phyloP scores from a whole-genome alignment of 2,797 vertebrate genomes.

The Scolopax bukidnonensis region DNA sequence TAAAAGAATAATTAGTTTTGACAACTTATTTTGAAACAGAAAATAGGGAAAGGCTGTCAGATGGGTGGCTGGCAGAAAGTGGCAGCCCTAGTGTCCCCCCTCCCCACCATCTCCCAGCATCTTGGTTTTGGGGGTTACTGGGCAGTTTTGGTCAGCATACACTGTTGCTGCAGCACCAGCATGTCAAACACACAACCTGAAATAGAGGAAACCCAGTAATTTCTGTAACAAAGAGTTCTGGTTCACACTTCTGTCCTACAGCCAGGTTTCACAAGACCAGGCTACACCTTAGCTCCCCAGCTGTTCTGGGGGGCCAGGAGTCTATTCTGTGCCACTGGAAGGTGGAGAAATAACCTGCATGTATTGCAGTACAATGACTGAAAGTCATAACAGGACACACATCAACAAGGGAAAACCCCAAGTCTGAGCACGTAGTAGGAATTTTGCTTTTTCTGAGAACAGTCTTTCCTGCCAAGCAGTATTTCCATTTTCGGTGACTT shows the following conservation, averaged over 20 bases:
- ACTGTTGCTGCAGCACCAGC: neutral
- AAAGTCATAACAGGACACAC: neutral
- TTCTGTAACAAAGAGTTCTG: neutral
- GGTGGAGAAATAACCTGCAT: neutral
- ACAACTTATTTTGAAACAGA: neutral
- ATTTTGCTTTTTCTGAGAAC: neutral
- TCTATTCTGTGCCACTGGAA: neutral
- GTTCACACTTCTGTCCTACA: neutral
- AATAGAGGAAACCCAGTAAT: neutral
- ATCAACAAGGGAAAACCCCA: no score
- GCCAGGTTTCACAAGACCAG: neutral
- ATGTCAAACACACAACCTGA: fast-evolving
- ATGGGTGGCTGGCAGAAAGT: no score
- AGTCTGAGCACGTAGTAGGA: fast-evolving
- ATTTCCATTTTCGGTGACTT: neutral
- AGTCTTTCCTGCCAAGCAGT: no score
- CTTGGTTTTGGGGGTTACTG: no score
- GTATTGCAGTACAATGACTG: neutral
- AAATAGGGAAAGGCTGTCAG: neutral
- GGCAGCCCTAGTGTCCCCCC: no score
- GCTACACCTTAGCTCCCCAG: neutral
- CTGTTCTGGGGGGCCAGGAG: neutral
- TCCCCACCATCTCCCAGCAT: no score
- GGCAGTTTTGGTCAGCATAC: neutral
- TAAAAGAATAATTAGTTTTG: neutral